Conservation (phyloP, 2,797 vertebrate species). For the Hemitrygon akajei region DNA sequence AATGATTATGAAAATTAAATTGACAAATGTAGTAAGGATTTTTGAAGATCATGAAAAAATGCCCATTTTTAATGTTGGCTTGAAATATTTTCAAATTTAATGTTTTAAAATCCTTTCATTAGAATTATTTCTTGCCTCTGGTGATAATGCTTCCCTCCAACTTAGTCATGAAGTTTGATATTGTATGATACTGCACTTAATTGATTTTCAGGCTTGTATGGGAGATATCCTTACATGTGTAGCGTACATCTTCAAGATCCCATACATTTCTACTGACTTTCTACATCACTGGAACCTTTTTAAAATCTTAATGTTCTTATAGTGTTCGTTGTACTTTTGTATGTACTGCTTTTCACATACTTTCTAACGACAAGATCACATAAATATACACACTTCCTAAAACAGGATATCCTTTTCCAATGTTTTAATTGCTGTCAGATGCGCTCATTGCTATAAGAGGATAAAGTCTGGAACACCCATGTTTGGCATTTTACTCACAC, state of each 20-base stretch:
- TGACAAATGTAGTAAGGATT: background rate
- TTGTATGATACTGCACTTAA: background rate
- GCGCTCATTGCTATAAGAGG: background rate
- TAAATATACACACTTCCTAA: background rate
- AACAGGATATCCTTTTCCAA: background rate
- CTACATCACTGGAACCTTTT: background rate
- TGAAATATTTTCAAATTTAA: background rate
- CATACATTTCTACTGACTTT: background rate
- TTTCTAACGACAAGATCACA: background rate
- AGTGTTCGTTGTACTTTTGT: background rate
- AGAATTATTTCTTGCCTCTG: slow-evolving; percentile 1
- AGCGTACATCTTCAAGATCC: background rate
- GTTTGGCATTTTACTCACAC: background rate
- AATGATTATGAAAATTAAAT: background rate
- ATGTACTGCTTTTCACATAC: too few relatives aligned
- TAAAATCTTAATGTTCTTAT: background rate
- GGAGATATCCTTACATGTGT: background rate
- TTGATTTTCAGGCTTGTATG: background rate
- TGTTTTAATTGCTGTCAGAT: background rate
- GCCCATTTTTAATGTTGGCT: background rate
- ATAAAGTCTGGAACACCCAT: background rate
- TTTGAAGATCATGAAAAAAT: background rate
- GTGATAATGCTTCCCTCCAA: background rate
- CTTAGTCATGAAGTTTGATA: slow-evolving; percentile 8
- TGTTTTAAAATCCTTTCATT: background rate